These are phyloP conservation scores for Furnarius figulus DNA, from an alignment of 2,113 vertebrate genomes.

Conservation along the genomic window DNA sequence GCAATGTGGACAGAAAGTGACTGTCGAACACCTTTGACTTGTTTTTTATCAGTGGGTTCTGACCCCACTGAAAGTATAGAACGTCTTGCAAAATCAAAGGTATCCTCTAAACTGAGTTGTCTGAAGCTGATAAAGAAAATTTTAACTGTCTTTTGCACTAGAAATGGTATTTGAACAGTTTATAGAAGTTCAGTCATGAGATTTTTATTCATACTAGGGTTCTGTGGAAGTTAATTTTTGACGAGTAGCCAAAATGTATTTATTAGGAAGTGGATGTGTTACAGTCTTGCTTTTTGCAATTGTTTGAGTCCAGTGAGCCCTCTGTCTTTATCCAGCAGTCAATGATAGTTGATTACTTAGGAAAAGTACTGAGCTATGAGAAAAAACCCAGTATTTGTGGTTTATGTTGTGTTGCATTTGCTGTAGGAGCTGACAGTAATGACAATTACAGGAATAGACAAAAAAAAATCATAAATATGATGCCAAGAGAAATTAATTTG, in stretches of 20 bases:
- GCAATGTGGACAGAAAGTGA: conserved; percentile 79
- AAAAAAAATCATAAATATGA: background rate
- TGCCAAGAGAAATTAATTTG: background rate
- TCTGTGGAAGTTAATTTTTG: background rate
- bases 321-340: background rate
- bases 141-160: background rate
- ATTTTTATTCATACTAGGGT: background rate
- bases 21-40: conserved; percentile 78
- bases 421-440: background rate
- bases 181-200: background rate
- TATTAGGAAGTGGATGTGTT: background rate
- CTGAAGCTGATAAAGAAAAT: background rate
- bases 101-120: background rate
- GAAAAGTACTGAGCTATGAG: background rate
- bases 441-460: background rate
- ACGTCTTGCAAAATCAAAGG: conserved; percentile 81
- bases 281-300: background rate
- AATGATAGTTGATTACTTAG: background rate
- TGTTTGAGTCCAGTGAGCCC: background rate
- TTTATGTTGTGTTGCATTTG: background rate
- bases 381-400: background rate
- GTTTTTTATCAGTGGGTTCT: conserved; percentile 84
- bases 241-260: background rate
- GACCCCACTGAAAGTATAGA: conserved; percentile 87
- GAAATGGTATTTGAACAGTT: background rate